Conservation (phyloP, 2,797 vertebrate genomes). For the Ctenosaura bakeri region DNA sequence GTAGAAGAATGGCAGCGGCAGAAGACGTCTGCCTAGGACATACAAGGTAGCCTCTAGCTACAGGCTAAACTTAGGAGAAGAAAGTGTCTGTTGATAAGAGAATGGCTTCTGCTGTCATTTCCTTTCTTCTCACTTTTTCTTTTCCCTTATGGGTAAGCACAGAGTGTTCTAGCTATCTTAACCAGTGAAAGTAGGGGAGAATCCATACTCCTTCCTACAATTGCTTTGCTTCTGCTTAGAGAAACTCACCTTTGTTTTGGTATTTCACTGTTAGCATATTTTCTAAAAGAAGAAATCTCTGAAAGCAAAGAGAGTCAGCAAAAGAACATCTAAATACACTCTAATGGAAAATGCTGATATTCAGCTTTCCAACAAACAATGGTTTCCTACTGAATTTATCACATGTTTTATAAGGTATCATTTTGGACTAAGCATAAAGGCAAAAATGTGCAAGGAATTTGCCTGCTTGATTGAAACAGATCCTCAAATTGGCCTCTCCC, state of each 20-base stretch:
- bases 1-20: not conserved
- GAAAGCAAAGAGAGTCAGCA: not conserved
- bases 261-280: not conserved
- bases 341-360: not conserved
- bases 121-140: not conserved
- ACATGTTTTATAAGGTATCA: not conserved
- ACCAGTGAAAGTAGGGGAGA: too few relatives aligned
- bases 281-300: not conserved
- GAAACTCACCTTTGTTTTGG: not conserved
- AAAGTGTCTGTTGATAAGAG: not conserved
- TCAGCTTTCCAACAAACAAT: not conserved
- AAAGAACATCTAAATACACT: not conserved
- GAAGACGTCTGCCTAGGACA: not conserved
- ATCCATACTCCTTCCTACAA: not conserved
- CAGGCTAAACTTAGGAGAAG: not conserved
- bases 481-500: not conserved
- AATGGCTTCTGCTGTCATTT: not conserved
- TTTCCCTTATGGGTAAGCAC: not conserved
- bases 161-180: not conserved
- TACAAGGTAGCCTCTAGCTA: not conserved
- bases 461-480: not conserved
- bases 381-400: not conserved
- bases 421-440: slow-evolving; percentile 3
- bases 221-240: not conserved
- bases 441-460: not conserved